These are phyloP conservation scores for Callospermophilus lateralis DNA, from an alignment of 2,113 vertebrate genomes.

Conservation along the genomic window DNA sequence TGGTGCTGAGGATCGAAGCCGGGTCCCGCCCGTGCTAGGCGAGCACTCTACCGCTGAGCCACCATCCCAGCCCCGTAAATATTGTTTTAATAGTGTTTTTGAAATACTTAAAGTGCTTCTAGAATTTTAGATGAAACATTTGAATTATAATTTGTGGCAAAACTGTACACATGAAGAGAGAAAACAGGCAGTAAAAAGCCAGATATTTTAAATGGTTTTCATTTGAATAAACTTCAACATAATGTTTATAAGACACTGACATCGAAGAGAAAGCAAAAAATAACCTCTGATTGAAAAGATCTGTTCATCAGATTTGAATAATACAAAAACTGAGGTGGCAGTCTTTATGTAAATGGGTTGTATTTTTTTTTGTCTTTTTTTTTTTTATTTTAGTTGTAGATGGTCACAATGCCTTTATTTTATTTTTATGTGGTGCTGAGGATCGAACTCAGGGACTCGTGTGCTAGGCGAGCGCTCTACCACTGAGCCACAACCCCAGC, in stretches of 20 bases:
- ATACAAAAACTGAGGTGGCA: neutral
- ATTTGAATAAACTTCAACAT: slow-evolving; percentile 13
- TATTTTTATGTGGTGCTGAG: too few species aligned
- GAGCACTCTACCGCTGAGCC: too few species aligned
- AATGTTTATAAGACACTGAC: neutral
- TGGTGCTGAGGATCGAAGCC: too few species aligned
- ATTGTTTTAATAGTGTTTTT: slow-evolving; percentile 22
- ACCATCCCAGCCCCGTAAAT: neutral
- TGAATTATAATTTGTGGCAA: slow-evolving; percentile 2
- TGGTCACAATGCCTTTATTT: too few species aligned
- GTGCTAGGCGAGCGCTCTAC: too few species aligned
- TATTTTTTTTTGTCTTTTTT: too few species aligned
- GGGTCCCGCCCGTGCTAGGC: too few species aligned
- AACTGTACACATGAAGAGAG: neutral
- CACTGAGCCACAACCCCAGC: too few species aligned
- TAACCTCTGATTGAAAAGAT: neutral
- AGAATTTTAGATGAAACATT: slow-evolving; percentile 46
- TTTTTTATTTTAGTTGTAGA: too few species aligned
- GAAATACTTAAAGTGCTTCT: neutral
- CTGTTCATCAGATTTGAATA: neutral
- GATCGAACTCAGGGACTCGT: too few species aligned
- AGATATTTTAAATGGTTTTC: neutral
- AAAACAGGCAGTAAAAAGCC: neutral
- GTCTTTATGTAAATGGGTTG: neutral
- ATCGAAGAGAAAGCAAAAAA: slow-evolving; percentile 34